Evolutionary conservation across 1,140 invertebrate species (phyloP), one percentile per base, ranked within the genome.

Genomic region (Neuroterus valhalla): DNA sequence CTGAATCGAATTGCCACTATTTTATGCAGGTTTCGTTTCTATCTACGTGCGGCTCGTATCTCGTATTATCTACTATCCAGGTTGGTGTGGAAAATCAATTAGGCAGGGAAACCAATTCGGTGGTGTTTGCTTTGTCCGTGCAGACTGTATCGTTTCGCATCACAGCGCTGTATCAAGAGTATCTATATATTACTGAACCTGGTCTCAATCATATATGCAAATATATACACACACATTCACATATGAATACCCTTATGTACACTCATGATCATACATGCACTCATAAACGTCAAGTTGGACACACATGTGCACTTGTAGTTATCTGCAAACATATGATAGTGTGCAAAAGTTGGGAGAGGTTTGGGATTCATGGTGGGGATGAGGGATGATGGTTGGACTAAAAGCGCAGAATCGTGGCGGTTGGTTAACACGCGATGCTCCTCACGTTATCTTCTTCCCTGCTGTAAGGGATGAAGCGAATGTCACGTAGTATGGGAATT

Each of bases 1-100:
- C 17, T 26, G 8, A 31, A 42, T 38, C 12, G 26, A 38, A 12
- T 23, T 3, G n/a, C 42, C 15, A 67, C 26, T 38, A 67, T 21
- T 38, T 67, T 67, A 42, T 23, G 46, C 71, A 42, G 44, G 50
- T 15, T 66, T 38, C n/a, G 19, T 66, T n/a, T 43, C 46, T 52
- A 38, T 26, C 68, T 66, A 70, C 75, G 68, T 52, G 45, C 71
- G 66, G 46, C 26, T 52, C 44, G 17, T 72, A 67, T 67, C n/a
- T n/a, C n/a, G n/a, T n/a, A n/a, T n/a, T n/a, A n/a, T n/a, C n/a
- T n/a, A n/a, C n/a, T 70, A 45, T 46, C 68, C 21, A 76, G 43
- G 68, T 75, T 83, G 81, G 73, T 75, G 76, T 81, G 81, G 81
- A 84, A 83, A 84, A 84, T 83, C 82, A 84, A 84, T 84, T 84